These are phyloP conservation scores for Camponotus fellah DNA, from an alignment of 2,888 invertebrate species.

Conservation along the genomic window DNA sequence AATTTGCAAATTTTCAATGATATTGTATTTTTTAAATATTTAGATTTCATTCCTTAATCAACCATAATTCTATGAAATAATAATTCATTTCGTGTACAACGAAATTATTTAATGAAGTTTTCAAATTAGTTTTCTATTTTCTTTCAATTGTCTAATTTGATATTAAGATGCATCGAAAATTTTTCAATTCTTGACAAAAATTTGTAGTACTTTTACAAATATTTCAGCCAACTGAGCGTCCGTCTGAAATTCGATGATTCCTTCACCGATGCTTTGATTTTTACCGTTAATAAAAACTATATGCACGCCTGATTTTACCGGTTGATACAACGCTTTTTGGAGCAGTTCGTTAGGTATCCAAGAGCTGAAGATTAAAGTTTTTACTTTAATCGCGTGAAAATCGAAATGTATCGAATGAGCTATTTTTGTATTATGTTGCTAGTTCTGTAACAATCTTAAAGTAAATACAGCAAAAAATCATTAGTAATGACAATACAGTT, in stretches of 20 bases:
- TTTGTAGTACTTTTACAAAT: not conserved
- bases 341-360: not conserved
- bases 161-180: not conserved
- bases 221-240: not conserved
- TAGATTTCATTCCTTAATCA: not conserved
- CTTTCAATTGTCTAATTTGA: not conserved
- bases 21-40: not conserved
- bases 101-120: not conserved
- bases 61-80: not conserved
- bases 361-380: not conserved
- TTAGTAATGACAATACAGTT: no score
- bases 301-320: no score
- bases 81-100: not conserved
- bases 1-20: not conserved
- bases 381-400: not conserved
- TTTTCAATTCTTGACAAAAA: not conserved
- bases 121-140: not conserved
- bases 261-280: not conserved
- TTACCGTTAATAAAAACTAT: not conserved
- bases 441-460: no score
- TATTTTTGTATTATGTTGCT: no score
- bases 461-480: no score
- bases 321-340: not conserved
- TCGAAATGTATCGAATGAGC: no score
- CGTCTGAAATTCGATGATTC: not conserved